Conservation (phyloP, 2,113 vertebrate species). For the Petrocephalus microphthalmus region DNA sequence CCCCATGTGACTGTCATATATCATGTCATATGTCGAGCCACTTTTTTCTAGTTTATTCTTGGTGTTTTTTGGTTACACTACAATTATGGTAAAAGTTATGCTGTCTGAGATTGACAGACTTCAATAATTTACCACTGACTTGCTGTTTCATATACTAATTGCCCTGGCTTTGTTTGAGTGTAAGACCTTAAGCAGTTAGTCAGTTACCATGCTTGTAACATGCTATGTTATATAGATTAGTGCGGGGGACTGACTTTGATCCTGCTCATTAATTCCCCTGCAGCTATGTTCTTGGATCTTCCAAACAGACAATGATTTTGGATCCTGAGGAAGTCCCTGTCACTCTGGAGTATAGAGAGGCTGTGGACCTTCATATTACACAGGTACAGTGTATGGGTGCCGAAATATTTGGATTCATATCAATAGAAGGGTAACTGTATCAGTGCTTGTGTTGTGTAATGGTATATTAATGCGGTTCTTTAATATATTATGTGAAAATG, state of each 20-base stretch:
- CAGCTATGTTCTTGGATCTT: conserved; percentile 60
- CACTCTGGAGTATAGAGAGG: conserved; percentile 53
- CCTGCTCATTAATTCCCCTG: neutral
- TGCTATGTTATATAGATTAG: neutral
- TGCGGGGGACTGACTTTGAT: neutral
- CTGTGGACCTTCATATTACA: conserved; percentile 51
- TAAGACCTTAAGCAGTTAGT: neutral
- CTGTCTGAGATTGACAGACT: too few species aligned
- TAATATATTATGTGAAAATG: neutral
- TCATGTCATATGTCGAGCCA: neutral
- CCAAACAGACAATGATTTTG: conserved; percentile 48
- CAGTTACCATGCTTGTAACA: neutral
- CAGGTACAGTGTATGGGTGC: conserved; percentile 44
- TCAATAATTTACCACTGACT: neutral
- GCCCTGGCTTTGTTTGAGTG: neutral
- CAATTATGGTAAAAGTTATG: neutral
- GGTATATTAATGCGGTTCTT: neutral
- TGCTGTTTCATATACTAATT: neutral
- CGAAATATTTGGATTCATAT: neutral
- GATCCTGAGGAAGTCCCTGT: conserved; percentile 48
- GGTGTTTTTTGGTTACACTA: neutral
- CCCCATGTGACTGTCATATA: neutral
- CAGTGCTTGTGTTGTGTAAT: neutral
- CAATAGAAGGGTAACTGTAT: neutral
- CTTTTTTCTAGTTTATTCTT: neutral